Percentiles rank a stretch among this genome's conserved stretches.
Evolutionary conservation across 2,797 vertebrate genomes (phyloP).

Genomic region (Microcaecilia unicolor): DNA sequence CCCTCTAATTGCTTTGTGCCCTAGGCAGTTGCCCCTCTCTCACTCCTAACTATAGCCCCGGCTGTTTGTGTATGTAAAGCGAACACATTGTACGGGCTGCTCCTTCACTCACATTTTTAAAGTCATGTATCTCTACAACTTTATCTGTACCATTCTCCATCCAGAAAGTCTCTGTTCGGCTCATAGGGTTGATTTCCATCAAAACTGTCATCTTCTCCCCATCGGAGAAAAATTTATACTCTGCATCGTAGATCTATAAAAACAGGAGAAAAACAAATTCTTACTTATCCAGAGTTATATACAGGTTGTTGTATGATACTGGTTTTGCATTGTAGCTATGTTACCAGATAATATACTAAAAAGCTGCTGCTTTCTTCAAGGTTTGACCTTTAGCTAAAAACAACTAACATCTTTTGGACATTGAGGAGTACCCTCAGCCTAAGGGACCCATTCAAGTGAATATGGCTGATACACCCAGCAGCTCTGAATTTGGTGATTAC

Average conservation of each 20-base stretch:
- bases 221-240: slow-evolving; percentile 77
- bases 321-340: too few species aligned
- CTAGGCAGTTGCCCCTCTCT: too few species aligned
- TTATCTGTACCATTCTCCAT: slow-evolving; percentile 80
- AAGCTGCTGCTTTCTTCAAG: too few species aligned
- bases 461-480: too few species aligned
- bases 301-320: slow-evolving; percentile 1
- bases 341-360: too few species aligned
- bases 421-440: too few species aligned
- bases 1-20: too few species aligned
- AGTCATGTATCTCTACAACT: slow-evolving; percentile 88
- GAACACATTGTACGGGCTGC: neutral
- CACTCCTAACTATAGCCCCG: too few species aligned
- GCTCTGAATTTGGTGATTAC: too few species aligned
- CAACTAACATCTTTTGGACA: too few species aligned
- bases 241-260: slow-evolving; percentile 76
- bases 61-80: neutral
- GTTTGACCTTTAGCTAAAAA: too few species aligned
- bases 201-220: slow-evolving; percentile 74
- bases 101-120: slow-evolving; percentile 74
- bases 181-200: slow-evolving; percentile 80
- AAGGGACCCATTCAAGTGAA: too few species aligned
- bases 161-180: slow-evolving; percentile 75
- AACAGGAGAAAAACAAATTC: neutral
- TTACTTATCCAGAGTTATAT: neutral